Evolutionary conservation across 1,140 invertebrate genomes (phyloP).

Genomic region (Centruroides sculpturatus): DNA sequence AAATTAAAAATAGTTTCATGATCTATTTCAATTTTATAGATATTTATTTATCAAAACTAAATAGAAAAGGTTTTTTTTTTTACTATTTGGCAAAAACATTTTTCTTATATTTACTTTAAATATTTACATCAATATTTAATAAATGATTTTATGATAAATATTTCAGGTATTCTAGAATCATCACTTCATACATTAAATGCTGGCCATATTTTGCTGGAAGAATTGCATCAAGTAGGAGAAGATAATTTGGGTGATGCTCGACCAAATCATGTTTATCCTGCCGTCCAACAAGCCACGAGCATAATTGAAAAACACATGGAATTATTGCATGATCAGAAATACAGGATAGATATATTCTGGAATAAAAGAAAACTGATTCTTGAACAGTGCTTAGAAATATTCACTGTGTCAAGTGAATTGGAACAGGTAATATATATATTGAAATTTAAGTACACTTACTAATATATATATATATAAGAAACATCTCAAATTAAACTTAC

Average conservation of each 20-base stretch:
- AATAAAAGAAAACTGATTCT: constrained; percentile 42
- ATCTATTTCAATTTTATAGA: too few species aligned
- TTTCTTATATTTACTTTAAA: too few species aligned
- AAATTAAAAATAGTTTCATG: too few species aligned
- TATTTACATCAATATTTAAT: too few species aligned
- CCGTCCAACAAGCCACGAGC: constrained; percentile 41
- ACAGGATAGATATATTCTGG: constrained; percentile 56
- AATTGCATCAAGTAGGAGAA: constrained; percentile 46
- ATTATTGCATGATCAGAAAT: constrained; percentile 55
- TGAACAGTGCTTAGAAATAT: constrained; percentile 54
- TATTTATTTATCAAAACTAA: too few species aligned
- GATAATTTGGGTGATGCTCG: constrained; percentile 53
- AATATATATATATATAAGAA: too few species aligned
- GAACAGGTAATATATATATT: too few species aligned
- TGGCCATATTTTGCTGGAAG: constrained; percentile 56
- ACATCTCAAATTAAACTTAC: too few species aligned
- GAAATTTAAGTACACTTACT: too few species aligned
- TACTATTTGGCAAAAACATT: too few species aligned
- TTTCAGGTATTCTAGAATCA: constrained; percentile 47
- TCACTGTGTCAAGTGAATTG: too few species aligned
- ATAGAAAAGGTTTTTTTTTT: too few species aligned
- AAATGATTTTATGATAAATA: neutral
- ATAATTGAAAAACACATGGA: constrained; percentile 62
- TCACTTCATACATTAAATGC: constrained; percentile 60
- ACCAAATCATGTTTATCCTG: constrained; percentile 46